Evolutionary conservation across 2,888 invertebrate genomes (phyloP).

Genomic region (Drosophila robusta): DNA sequence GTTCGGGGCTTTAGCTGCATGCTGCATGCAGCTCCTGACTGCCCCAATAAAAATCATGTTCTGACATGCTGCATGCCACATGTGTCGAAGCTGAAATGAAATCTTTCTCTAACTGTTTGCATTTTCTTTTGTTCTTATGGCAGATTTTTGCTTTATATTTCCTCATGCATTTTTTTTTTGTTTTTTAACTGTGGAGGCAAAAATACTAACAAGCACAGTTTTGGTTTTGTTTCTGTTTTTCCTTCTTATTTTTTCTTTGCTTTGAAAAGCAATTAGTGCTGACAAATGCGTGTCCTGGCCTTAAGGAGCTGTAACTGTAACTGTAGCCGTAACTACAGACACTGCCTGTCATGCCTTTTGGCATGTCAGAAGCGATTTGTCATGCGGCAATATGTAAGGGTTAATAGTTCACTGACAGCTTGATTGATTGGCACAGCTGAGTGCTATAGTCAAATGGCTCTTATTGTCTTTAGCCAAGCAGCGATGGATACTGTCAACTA

Average conservation of each 20-base stretch:
- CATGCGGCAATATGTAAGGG: slow-evolving; percentile 56
- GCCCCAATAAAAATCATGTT: slow-evolving; percentile 47
- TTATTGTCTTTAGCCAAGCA: not conserved
- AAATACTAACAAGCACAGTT: slow-evolving; percentile 47
- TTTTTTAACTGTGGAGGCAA: slow-evolving; percentile 15
- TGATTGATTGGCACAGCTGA: slow-evolving; percentile 61
- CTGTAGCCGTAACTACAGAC: slow-evolving; percentile 28
- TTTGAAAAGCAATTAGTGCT: slow-evolving; percentile 71
- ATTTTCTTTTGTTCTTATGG: not conserved
- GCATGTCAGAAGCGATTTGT: slow-evolving; percentile 65
- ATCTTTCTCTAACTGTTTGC: slow-evolving; percentile 28
- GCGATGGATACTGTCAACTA: slow-evolving; percentile 20
- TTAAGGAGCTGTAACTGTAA: slow-evolving; percentile 26
- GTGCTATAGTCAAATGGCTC: slow-evolving; percentile 13
- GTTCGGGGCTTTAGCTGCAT: slow-evolving; percentile 4
- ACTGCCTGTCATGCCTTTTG: slow-evolving; percentile 44
- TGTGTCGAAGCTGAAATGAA: slow-evolving; percentile 54
- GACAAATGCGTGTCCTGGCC: slow-evolving; percentile 58
- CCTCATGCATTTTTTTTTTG: slow-evolving; percentile 23
- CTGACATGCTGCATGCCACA: slow-evolving; percentile 53
- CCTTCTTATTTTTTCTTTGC: slow-evolving; percentile 2
- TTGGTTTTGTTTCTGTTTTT: slow-evolving; percentile 4
- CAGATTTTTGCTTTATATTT: slow-evolving; percentile 36
- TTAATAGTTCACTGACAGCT: slow-evolving; percentile 55
- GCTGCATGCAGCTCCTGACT: slow-evolving; percentile 7